These are phyloP conservation scores for Cyanistes caeruleus DNA, from an alignment of 2,113 vertebrate species.

Conservation along the genomic window DNA sequence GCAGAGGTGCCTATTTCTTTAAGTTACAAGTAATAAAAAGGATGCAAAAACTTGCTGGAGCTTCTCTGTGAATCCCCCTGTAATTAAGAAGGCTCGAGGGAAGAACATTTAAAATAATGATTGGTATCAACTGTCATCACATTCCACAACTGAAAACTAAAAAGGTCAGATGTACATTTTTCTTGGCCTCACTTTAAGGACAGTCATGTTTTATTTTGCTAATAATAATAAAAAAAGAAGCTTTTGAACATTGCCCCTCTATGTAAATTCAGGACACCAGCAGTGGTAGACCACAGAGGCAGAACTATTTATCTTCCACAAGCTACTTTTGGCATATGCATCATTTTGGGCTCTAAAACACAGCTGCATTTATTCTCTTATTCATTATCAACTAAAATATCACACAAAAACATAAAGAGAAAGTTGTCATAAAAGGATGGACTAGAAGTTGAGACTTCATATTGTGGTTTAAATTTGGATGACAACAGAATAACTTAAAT, in stretches of 20 bases:
- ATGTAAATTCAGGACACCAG: conserved; percentile 71
- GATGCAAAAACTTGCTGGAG: conserved; percentile 16
- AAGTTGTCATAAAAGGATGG: conserved; percentile 55
- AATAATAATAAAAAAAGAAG: conserved; percentile 59
- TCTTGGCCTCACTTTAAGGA: conserved; percentile 72
- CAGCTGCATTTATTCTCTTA: conserved; percentile 63
- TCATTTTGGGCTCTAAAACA: conserved; percentile 37
- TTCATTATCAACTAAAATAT: conserved; percentile 67
- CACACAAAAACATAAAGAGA: conserved; percentile 28
- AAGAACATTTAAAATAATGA: conserved; percentile 69
- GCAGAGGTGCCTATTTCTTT: background rate
- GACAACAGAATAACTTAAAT: conserved; percentile 25
- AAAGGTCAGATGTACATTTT: conserved; percentile 69
- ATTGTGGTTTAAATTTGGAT: conserved; percentile 49
- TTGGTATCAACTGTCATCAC: conserved; percentile 71
- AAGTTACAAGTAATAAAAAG: background rate
- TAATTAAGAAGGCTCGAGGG: conserved; percentile 68
- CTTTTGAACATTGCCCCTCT: conserved; percentile 68
- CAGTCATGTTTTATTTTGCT: conserved; percentile 72
- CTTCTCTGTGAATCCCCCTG: conserved; percentile 33
- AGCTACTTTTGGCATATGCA: conserved; percentile 61
- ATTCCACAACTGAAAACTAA: conserved; percentile 69
- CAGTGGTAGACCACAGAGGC: conserved; percentile 70
- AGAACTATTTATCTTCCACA: conserved; percentile 73
- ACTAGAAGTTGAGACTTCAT: conserved; percentile 30